phyloP scores from a whole-genome alignment of 2,888 invertebrate species.

The Poecilobothrus nobilitatus region DNA sequence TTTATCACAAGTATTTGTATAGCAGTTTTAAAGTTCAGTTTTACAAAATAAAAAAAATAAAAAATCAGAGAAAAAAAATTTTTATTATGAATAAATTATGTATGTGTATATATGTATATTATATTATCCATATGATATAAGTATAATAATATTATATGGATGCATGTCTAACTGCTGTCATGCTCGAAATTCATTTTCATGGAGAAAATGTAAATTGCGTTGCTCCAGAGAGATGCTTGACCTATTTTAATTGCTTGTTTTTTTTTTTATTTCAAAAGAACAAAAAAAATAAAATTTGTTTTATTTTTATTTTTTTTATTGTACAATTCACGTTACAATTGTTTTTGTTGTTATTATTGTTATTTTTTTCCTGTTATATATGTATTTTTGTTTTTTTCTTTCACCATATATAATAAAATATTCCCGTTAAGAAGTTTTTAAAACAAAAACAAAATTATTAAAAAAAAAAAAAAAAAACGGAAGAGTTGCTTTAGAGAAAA shows the following conservation, averaged over 20 bases:
- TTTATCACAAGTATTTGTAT: too few relatives aligned
- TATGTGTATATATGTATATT: background rate
- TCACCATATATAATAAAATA: background rate
- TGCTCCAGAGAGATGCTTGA: conserved; percentile 1
- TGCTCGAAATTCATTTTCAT: background rate
- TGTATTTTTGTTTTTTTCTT: background rate
- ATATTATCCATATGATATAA: too few relatives aligned
- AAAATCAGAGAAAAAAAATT: too few relatives aligned
- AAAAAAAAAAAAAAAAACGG: background rate
- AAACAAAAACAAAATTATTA: background rate
- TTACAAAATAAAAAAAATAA: too few relatives aligned
- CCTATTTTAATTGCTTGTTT: conserved; percentile 2
- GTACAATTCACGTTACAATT: background rate
- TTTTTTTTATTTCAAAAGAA: background rate
- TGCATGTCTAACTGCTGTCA: background rate
- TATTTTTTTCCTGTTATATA: background rate
- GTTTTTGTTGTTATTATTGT: background rate
- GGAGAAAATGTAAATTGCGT: background rate
- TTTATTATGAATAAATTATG: background rate
- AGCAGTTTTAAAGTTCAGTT: too few relatives aligned
- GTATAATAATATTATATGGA: too few relatives aligned
- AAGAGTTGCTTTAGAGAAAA: background rate
- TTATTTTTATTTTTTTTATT: background rate
- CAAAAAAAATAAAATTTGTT: background rate
- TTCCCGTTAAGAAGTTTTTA: background rate